A percentile compares a stretch with the other conserved stretches of the same genome.
Conservation (phyloP, 2,113 vertebrate genomes). For the Phrynosoma platyrhinos region DNA sequence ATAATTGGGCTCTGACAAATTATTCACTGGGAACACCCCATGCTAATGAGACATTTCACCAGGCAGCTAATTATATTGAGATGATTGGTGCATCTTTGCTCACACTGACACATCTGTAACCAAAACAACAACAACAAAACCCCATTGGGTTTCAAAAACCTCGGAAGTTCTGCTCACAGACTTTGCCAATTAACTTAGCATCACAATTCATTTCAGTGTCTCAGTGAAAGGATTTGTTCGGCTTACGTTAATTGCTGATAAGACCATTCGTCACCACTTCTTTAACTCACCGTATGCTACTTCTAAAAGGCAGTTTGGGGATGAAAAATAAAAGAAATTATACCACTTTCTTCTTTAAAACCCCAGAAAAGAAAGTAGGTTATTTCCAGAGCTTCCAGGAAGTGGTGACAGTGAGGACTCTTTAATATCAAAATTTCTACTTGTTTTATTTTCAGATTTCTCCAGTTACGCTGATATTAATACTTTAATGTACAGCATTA, state of each 20-base stretch:
- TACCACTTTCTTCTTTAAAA: conserved; percentile 46
- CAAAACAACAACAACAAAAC: conserved; percentile 50
- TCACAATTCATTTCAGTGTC: conserved; percentile 62
- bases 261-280: conserved; percentile 64
- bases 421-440: conserved; percentile 19
- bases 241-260: conserved; percentile 66
- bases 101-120: conserved; percentile 60
- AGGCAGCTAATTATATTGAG: conserved; percentile 65
- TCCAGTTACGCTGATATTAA: conserved; percentile 18
- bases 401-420: conserved; percentile 9
- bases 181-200: conserved; percentile 65
- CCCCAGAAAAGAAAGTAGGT: conserved; percentile 65
- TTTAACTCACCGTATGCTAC: conserved; percentile 60
- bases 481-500: not conserved
- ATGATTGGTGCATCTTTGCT: conserved; percentile 50
- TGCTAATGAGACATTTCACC: conserved; percentile 71
- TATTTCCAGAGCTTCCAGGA: conserved; percentile 52
- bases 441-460: conserved; percentile 29
- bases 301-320: conserved; percentile 46
- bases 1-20: conserved; percentile 64
- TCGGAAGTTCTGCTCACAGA: conserved; percentile 51
- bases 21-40: conserved; percentile 50
- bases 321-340: conserved; percentile 51
- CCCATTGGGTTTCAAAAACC: conserved; percentile 36
- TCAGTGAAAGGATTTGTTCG: conserved; percentile 54